Evolutionary conservation across 1,140 invertebrate species (phyloP).

Genomic region (Phymorhynchus buccinoides): DNA sequence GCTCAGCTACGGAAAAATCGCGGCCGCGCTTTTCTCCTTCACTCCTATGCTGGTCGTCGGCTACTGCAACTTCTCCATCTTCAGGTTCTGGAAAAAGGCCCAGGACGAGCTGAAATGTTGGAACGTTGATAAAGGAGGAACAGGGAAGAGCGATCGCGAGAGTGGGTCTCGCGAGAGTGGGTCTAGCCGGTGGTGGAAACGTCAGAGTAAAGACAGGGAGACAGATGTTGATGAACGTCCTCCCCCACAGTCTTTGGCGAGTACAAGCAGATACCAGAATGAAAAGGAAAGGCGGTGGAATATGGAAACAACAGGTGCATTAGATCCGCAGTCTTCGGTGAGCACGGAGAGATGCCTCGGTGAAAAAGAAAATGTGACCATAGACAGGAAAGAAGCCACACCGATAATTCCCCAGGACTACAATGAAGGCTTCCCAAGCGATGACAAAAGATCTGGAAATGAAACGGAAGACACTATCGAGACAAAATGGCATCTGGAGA

Average conservation of each 20-base stretch:
- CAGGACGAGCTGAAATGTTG: background rate
- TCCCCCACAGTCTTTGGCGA: background rate
- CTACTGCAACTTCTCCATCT: slow-evolving; percentile 14
- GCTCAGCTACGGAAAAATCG: background rate
- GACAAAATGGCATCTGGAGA: too few species aligned
- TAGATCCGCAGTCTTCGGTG: background rate
- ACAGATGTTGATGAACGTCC: background rate
- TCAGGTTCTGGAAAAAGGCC: background rate
- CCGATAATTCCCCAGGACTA: background rate
- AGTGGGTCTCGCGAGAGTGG: background rate
- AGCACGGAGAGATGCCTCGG: background rate
- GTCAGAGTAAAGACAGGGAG: background rate
- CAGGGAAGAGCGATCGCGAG: too few species aligned
- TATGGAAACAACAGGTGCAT: too few species aligned
- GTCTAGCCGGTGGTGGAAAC: background rate
- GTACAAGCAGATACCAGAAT: background rate
- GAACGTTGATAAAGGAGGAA: background rate
- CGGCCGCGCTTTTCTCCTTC: background rate
- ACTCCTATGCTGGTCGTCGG: background rate
- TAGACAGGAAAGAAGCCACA: background rate
- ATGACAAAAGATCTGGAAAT: too few species aligned
- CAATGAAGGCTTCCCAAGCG: too few species aligned
- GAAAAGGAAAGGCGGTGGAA: too few species aligned
- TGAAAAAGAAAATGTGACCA: background rate
- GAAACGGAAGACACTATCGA: too few species aligned